These are phyloP conservation scores for Nebria brevicollis DNA, from an alignment of 2,888 invertebrate species.

Conservation along the genomic window DNA sequence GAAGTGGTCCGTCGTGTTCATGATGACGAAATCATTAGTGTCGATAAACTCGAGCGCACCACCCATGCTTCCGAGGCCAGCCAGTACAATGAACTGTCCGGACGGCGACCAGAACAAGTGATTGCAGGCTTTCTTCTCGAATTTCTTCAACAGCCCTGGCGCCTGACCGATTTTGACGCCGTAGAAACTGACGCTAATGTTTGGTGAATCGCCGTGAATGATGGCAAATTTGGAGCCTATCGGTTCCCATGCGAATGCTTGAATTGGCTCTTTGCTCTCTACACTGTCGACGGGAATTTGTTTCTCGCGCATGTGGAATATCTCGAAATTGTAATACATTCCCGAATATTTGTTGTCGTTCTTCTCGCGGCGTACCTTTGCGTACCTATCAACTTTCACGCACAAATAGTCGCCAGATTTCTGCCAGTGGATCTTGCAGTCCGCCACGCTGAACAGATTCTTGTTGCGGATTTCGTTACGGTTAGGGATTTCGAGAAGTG, in stretches of 20 bases:
- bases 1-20: slow-evolving; percentile 94
- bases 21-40: slow-evolving; percentile 94
- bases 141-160: slow-evolving; percentile 86
- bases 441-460: slow-evolving; percentile 97
- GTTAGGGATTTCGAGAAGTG: slow-evolving; percentile 90
- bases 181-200: slow-evolving; percentile 91
- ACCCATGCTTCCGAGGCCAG: slow-evolving; percentile 84
- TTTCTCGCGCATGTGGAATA: slow-evolving; percentile 98
- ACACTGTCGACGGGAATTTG: slow-evolving; percentile 97
- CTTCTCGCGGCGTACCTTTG: slow-evolving; percentile 94
- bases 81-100: slow-evolving; percentile 95
- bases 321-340: slow-evolving; percentile 98
- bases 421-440: slow-evolving; percentile 99
- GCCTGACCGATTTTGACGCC: slow-evolving; percentile 91
- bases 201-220: slow-evolving; percentile 91
- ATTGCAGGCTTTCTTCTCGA: slow-evolving; percentile 89
- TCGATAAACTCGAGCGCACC: slow-evolving; percentile 96
- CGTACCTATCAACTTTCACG: slow-evolving; percentile 90
- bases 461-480: slow-evolving; percentile 90
- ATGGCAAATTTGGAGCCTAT: slow-evolving; percentile 95
- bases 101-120: slow-evolving; percentile 95
- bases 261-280: slow-evolving; percentile 92
- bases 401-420: slow-evolving; percentile 97
- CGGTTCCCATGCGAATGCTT: slow-evolving; percentile 99
- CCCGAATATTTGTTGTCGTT: slow-evolving; percentile 94